Conservation (phyloP, 2,113 vertebrate species). For the Tenrec ecaudatus region DNA sequence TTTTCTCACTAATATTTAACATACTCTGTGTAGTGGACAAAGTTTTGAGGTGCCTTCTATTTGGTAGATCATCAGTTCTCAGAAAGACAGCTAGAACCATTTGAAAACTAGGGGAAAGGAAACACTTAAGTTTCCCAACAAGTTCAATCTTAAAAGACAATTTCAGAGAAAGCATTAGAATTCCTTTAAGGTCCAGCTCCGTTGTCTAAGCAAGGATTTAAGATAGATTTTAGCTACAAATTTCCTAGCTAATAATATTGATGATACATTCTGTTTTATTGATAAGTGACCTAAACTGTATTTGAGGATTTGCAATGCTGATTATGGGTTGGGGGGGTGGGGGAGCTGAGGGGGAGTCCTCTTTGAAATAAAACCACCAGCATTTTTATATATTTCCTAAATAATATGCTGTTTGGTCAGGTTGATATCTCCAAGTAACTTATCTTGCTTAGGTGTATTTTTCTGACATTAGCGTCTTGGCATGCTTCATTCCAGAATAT, state of each 20-base stretch:
- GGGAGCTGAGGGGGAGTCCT: background rate
- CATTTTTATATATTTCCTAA: background rate
- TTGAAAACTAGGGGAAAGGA: background rate
- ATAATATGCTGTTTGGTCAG: background rate
- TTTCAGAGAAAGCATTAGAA: background rate
- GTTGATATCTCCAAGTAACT: slow-evolving; percentile 26
- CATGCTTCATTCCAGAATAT: slow-evolving; percentile 41
- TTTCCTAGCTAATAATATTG: background rate
- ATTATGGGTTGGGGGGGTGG: background rate
- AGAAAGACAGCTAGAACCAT: background rate
- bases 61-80: background rate
- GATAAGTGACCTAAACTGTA: background rate
- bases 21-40: background rate
- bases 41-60: background rate
- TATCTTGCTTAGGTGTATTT: background rate
- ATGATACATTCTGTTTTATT: background rate
- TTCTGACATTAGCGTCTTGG: slow-evolving; percentile 49
- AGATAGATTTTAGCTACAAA: background rate
- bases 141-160: background rate
- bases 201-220: background rate
- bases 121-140: background rate
- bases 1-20: slow-evolving; percentile 11
- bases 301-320: background rate
- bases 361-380: background rate
- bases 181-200: background rate